phyloP scores from a whole-genome alignment of 2,888 invertebrate genomes.

The Gryllus longicercus region DNA sequence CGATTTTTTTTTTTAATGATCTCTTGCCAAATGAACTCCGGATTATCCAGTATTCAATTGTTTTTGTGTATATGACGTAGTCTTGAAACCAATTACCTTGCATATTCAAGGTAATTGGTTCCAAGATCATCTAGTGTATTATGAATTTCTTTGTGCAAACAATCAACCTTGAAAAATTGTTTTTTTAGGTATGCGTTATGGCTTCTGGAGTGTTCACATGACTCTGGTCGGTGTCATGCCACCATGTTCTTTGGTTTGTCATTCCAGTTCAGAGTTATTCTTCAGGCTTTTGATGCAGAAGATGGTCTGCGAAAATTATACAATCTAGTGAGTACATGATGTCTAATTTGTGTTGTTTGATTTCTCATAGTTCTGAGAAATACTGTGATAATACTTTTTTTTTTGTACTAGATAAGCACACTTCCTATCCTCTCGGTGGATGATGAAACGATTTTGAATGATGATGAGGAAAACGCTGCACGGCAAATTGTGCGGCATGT shows the following conservation, averaged over 20 bases:
- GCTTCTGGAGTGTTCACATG: conserved; percentile 93
- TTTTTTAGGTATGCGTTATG: conserved; percentile 78
- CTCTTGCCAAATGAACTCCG: no score
- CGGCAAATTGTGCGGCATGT: conserved; percentile 88
- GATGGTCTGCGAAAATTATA: conserved; percentile 91
- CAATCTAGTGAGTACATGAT: conserved; percentile 69
- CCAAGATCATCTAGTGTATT: no score
- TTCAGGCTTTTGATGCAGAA: conserved; percentile 91
- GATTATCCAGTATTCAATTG: no score
- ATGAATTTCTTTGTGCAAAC: no score
- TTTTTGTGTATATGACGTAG: no score
- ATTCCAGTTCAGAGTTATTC: conserved; percentile 87
- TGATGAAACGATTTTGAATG: conserved; percentile 61
- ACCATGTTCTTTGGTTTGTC: conserved; percentile 97
- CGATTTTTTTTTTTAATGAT: no score
- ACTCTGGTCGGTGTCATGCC: conserved; percentile 96
- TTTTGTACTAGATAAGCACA: conserved; percentile 65
- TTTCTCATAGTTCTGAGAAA: background rate
- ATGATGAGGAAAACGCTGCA: conserved; percentile 87
- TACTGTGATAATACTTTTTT: background rate
- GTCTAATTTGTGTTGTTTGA: no score
- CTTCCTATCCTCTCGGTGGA: conserved; percentile 79
- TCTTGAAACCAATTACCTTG: no score
- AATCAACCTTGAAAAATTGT: background rate
- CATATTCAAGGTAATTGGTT: no score